These are phyloP conservation scores for Dioctria rufipes DNA, from an alignment of 2,888 invertebrate species.

Conservation along the genomic window DNA sequence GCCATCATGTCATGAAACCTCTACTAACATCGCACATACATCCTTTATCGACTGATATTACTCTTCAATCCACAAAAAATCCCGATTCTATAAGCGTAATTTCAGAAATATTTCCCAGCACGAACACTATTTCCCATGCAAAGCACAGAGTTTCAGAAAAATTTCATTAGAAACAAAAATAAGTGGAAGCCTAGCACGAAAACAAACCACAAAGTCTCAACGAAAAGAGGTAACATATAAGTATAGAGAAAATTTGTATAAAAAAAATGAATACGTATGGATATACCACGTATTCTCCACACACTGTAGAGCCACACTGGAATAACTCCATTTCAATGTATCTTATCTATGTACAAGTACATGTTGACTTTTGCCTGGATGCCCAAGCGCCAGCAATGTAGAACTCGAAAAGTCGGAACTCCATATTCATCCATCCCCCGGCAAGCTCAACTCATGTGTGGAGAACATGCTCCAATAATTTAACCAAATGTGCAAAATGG, in stretches of 20 bases:
- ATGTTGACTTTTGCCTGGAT: too few species aligned
- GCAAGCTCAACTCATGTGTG: neutral
- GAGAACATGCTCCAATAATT: slow-evolving; percentile 58
- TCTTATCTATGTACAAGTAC: too few species aligned
- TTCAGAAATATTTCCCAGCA: too few species aligned
- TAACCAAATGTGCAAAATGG: slow-evolving; percentile 60
- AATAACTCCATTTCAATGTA: too few species aligned
- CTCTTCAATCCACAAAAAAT: too few species aligned
- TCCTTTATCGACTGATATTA: too few species aligned
- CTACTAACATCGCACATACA: too few species aligned
- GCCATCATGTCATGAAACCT: too few species aligned
- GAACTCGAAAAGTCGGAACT: neutral
- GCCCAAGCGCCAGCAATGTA: too few species aligned
- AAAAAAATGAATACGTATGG: slow-evolving; percentile 25
- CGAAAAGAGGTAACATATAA: too few species aligned
- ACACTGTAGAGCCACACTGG: neutral
- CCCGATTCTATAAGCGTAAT: too few species aligned
- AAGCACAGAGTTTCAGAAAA: slow-evolving; percentile 57
- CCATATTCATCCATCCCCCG: neutral
- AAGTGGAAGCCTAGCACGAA: slow-evolving; percentile 30
- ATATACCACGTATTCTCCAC: neutral
- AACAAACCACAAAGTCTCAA: neutral
- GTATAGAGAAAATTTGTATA: slow-evolving; percentile 12
- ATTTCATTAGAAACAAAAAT: slow-evolving; percentile 59
- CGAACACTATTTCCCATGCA: slow-evolving; percentile 51